A percentile compares a stretch with the other conserved stretches of the same genome.
phyloP scores from a whole-genome alignment of 1,140 invertebrate species.

The Wasmannia auropunctata region DNA sequence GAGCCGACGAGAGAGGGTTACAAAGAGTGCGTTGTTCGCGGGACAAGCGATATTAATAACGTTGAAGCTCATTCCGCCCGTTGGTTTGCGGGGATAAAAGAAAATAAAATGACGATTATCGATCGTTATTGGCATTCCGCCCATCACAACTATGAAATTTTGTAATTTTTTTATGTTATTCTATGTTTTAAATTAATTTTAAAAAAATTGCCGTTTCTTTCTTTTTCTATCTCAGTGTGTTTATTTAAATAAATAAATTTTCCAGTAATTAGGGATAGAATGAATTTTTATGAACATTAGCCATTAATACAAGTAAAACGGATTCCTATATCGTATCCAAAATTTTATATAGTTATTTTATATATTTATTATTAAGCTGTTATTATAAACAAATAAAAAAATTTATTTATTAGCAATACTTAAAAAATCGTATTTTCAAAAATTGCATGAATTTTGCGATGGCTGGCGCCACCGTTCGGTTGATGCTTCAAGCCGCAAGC shows the following conservation, averaged over 20 bases:
- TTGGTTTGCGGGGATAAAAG: conserved; percentile 35
- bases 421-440: not conserved
- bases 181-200: not conserved
- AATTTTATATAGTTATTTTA: not conserved
- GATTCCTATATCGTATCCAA: not conserved
- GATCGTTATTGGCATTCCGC: conserved; percentile 46
- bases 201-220: not conserved
- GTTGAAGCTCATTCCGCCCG: conserved; percentile 49
- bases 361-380: not conserved
- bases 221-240: not conserved
- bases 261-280: not conserved
- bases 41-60: conserved; percentile 57
- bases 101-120: conserved; percentile 51
- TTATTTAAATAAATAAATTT: not conserved
- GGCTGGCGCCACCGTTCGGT: conserved; percentile 71
- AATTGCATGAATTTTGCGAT: not conserved
- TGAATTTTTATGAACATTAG: not conserved
- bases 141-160: conserved; percentile 26
- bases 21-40: conserved; percentile 54
- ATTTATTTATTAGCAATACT: not conserved
- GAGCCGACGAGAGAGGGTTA: conserved; percentile 30
- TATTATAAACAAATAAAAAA: not conserved
- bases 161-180: not conserved
- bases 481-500: conserved; percentile 52
- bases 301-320: not conserved